Base-by-base conservation (phyloP, 2,113 vertebrate genomes). In the Nycticebus coucang region DNA sequence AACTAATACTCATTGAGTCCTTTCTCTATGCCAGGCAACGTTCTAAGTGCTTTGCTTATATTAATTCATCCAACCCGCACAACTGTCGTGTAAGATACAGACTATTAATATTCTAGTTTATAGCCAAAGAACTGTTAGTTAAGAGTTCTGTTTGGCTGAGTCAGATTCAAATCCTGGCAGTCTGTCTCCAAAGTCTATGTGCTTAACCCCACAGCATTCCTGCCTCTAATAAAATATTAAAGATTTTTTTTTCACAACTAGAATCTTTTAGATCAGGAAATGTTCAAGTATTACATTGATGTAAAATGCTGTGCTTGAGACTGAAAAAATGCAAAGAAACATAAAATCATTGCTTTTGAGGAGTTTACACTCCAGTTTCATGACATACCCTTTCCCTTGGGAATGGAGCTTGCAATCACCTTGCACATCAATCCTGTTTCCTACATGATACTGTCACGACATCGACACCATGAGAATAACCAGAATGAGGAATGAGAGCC, bases 261-360 rank as follows among this genome's bases (percentile, higher is more conserved):
- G 12, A 91, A 79, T 28, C 82, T 37, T 84, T 90, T 95, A 57
- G 33, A 60, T 69, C 6, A 64, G 55, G 33, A 93, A 83, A 89
- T 60, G 91, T 55, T 91, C 59, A 91, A 90, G 45, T 66, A 75
- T 45, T 64, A 21, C 4, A 68, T 64, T 91, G 41, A 60, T 55
- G 18, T 69, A 82, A 89, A 96, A 78, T 55, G 50, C 21, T 68
- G 28, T 6, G 19, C 17, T 78, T 78, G 19, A n/a, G 35, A 78
- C 0, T 89, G 26, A 91, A n/a, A 85, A 86, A 94, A 74, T 82
- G 59, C 2, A 80, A 64, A 94, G 17, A 53, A 72, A 92, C 45
- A n/a, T 1, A 66, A 78, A 81, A 33, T 30, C 12, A 57, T 14
- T 26, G 55, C 3, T 62, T 41, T 81, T 74, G 0, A 57, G 84